A percentile compares a stretch with the other conserved stretches of the same genome.
Evolutionary conservation across 2,888 invertebrate species (phyloP).

Genomic region (Tenthredo livida): DNA sequence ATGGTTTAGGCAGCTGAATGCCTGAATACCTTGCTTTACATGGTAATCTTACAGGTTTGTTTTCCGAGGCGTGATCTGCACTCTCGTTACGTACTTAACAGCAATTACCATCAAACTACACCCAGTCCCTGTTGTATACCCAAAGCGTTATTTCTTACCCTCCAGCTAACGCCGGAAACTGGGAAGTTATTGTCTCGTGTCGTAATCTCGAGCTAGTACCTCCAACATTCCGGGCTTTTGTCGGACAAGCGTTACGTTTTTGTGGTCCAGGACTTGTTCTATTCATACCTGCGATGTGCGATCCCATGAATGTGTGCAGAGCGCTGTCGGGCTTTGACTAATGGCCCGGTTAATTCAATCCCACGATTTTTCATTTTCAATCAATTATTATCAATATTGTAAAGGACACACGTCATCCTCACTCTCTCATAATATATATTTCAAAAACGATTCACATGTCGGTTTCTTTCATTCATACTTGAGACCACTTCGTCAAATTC

Average conservation of each 20-base stretch:
- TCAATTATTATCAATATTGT: constrained; percentile 43
- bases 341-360: constrained; percentile 29
- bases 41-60: constrained; percentile 53
- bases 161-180: constrained; percentile 5
- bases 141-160: constrained; percentile 50
- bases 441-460: neutral
- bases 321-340: constrained; percentile 29
- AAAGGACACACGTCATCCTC: neutral
- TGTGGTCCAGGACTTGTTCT: constrained; percentile 12
- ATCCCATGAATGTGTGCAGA: neutral
- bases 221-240: constrained; percentile 36
- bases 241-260: constrained; percentile 41
- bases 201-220: constrained; percentile 24
- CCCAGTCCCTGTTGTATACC: constrained; percentile 43
- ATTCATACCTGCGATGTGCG: neutral
- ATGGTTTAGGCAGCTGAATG: constrained; percentile 3
- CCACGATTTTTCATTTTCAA: constrained; percentile 23
- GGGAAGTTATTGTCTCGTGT: constrained; percentile 41
- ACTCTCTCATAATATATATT: neutral
- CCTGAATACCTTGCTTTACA: constrained; percentile 21
- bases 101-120: constrained; percentile 53
- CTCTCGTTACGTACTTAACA: constrained; percentile 58
- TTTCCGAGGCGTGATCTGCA: constrained; percentile 62
- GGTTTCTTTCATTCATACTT: neutral
- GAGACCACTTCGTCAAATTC: neutral